Evolutionary conservation across 2,113 vertebrate species (phyloP).

Genomic region (Xenopus laevis): DNA sequence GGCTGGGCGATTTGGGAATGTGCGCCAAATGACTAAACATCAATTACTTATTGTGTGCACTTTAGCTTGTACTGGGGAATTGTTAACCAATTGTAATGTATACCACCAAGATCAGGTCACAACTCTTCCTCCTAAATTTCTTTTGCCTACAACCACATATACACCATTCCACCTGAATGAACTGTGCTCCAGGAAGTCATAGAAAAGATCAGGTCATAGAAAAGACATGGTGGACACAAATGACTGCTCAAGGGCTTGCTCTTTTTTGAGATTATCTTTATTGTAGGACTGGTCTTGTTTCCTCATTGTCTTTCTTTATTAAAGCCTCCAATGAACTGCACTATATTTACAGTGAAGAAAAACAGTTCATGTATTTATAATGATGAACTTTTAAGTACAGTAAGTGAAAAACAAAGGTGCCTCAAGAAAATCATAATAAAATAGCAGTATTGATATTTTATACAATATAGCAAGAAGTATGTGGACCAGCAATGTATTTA

Average conservation of each 20-base stretch:
- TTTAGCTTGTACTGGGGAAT: background rate
- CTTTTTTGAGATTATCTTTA: constrained; percentile 14
- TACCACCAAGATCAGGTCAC: constrained; percentile 47
- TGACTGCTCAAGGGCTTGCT: background rate
- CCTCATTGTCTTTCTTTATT: background rate
- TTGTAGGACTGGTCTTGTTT: background rate
- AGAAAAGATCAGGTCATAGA: background rate
- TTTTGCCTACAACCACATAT: constrained; percentile 16
- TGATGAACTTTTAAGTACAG: background rate
- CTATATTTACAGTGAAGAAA: background rate
- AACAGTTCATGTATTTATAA: background rate
- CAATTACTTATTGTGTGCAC: background rate
- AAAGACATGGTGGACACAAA: constrained; percentile 3
- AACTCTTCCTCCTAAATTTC: constrained; percentile 13
- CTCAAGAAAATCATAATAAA: too few species aligned
- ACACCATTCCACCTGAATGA: constrained; percentile 21
- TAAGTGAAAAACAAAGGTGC: too few species aligned
- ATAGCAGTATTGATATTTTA: too few species aligned
- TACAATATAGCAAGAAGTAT: too few species aligned
- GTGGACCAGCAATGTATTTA: too few species aligned
- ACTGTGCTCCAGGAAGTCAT: constrained; percentile 24
- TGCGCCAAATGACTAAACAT: background rate
- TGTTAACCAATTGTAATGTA: constrained; percentile 8
- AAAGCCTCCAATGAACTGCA: background rate
- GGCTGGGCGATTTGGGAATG: constrained; percentile 24